phyloP scores from a whole-genome alignment of 2,888 invertebrate genomes.

The Cryptus viduatorius region DNA sequence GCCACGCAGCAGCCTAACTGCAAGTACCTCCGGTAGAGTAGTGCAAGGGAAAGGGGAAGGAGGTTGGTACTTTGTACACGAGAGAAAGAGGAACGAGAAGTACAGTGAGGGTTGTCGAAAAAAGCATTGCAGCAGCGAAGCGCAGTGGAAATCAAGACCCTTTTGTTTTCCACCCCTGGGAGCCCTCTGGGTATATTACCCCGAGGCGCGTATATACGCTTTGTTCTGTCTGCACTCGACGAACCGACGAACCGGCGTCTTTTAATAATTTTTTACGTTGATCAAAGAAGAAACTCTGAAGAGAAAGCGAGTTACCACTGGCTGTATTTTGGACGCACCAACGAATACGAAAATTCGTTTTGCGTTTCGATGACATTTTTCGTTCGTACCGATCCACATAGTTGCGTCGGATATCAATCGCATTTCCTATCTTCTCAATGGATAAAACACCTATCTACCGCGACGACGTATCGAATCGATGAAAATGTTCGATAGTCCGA shows the following conservation, averaged over 20 bases:
- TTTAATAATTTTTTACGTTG: conserved; percentile 59
- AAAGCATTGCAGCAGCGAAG: conserved; percentile 46
- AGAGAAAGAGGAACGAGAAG: conserved; percentile 22
- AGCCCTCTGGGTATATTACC: conserved; percentile 44
- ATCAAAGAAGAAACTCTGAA: conserved; percentile 51
- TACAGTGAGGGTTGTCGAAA: conserved; percentile 5
- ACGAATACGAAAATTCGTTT: background rate
- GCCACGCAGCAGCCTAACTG: conserved; percentile 48
- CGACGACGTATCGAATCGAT: background rate
- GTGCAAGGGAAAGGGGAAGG: conserved; percentile 8
- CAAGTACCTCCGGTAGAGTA: conserved; percentile 42
- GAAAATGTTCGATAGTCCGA: background rate
- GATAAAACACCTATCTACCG: background rate
- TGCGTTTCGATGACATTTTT: background rate
- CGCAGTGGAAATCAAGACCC: conserved; percentile 58
- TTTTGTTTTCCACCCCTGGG: conserved; percentile 55
- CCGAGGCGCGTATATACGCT: conserved; percentile 44
- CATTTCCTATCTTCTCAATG: background rate
- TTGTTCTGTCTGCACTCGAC: conserved; percentile 55
- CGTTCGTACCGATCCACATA: background rate
- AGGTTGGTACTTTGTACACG: conserved; percentile 22
- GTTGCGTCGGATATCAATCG: background rate
- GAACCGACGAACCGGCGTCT: conserved; percentile 61
- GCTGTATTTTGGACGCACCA: background rate
- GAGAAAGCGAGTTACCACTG: background rate